phyloP scores from a whole-genome alignment of 2,797 vertebrate species.

The Melanotaenia parkinsoni region DNA sequence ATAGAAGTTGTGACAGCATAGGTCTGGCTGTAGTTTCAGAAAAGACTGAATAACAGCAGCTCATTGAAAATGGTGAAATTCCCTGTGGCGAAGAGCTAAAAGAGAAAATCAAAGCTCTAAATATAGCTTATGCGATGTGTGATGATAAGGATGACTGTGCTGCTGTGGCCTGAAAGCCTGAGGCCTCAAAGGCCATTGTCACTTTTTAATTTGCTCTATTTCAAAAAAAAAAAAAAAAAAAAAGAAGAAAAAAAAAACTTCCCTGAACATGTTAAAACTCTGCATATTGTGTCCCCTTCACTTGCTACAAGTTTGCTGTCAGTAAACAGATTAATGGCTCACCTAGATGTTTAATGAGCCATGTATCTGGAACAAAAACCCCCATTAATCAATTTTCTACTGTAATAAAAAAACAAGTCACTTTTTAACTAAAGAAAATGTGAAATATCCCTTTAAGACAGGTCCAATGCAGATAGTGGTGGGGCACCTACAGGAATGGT shows the following conservation, averaged over 20 bases:
- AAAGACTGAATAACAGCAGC: neutral
- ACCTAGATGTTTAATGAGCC: too few species aligned
- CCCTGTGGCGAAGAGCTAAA: constrained; percentile 40
- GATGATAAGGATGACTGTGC: constrained; percentile 52
- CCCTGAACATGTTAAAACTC: neutral
- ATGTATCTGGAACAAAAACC: too few species aligned
- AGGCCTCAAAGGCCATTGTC: neutral
- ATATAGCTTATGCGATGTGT: constrained; percentile 63
- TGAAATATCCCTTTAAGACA: too few species aligned
- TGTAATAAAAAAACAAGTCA: too few species aligned
- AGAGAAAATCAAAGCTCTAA: constrained; percentile 51
- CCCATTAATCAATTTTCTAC: too few species aligned
- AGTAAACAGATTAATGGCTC: too few species aligned
- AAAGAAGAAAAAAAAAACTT: constrained; percentile 18
- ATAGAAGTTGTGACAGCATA: neutral
- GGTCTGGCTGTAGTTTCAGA: too few species aligned
- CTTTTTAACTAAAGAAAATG: too few species aligned
- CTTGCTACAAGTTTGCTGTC: too few species aligned
- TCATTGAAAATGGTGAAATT: neutral
- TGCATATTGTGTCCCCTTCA: neutral
- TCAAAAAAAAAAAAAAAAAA: neutral
- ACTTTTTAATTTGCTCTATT: constrained; percentile 43
- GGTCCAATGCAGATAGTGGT: too few species aligned
- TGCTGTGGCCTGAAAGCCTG: constrained; percentile 26
- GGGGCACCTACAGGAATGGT: too few species aligned